phyloP scores from a whole-genome alignment of 2,113 vertebrate genomes.

The Elaphurus davidianus region DNA sequence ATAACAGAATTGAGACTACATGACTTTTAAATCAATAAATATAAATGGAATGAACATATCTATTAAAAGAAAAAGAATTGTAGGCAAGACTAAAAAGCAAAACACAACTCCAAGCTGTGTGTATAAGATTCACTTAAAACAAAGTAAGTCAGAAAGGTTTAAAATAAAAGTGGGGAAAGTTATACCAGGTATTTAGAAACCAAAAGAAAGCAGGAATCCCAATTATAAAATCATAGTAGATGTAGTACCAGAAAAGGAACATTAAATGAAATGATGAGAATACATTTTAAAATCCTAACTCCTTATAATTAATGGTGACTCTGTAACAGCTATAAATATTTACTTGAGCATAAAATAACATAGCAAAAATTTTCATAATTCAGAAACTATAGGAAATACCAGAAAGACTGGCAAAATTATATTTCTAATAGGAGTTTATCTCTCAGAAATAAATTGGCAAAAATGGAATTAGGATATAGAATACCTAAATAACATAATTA shows the following conservation, averaged over 20 bases:
- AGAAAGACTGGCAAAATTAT: background rate
- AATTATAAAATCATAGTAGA: background rate
- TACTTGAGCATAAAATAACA: background rate
- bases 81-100: background rate
- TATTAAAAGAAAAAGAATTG: background rate
- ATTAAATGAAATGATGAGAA: background rate
- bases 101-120: background rate
- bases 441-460: background rate
- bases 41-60: background rate
- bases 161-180: background rate
- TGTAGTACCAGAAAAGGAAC: background rate
- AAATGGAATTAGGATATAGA: background rate
- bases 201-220: background rate
- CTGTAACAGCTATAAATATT: background rate
- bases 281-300: background rate
- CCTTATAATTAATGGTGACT: background rate
- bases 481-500: background rate
- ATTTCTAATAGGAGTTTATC: background rate
- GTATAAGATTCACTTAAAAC: background rate
- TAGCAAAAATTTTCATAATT: background rate
- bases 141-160: background rate
- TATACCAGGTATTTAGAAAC: background rate
- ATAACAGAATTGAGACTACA: background rate
- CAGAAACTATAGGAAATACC: background rate
- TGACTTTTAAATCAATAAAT: background rate